These are phyloP conservation scores for Cantharis rustica DNA, from an alignment of 2,888 invertebrate species.

Conservation along the genomic window DNA sequence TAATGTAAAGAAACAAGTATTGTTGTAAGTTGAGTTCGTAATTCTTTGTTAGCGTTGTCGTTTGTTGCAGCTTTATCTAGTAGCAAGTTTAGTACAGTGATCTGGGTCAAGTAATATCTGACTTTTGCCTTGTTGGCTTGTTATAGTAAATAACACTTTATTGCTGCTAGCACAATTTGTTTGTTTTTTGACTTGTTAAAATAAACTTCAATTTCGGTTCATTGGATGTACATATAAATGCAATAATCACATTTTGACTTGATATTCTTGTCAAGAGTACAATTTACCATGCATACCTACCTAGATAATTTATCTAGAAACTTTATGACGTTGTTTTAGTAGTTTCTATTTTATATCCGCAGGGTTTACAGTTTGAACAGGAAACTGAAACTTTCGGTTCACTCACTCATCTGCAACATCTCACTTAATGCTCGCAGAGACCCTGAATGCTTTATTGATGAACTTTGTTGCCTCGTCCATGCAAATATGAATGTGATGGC, in stretches of 20 bases:
- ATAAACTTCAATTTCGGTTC: neutral
- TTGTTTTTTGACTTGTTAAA: neutral
- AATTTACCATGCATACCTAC: conserved; percentile 13
- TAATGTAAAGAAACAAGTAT: neutral
- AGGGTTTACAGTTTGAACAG: conserved; percentile 20
- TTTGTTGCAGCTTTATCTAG: conserved; percentile 24
- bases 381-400: conserved; percentile 17
- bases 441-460: conserved; percentile 24
- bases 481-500: conserved; percentile 15
- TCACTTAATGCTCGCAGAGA: conserved; percentile 15
- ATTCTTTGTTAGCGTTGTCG: conserved; percentile 30
- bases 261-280: neutral
- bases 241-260: neutral
- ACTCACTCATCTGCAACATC: conserved; percentile 20
- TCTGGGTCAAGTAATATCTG: conserved; percentile 8
- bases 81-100: conserved; percentile 18
- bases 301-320: conserved; percentile 22
- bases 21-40: conserved; percentile 12
- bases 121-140: conserved; percentile 7
- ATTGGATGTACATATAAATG: neutral
- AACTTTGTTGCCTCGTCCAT: conserved; percentile 16
- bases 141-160: conserved; percentile 13
- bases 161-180: neutral
- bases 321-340: conserved; percentile 23
- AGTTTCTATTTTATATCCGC: conserved; percentile 26